These are phyloP conservation scores for Drosophila phalerata DNA, from an alignment of 2,888 invertebrate species.

Conservation along the genomic window DNA sequence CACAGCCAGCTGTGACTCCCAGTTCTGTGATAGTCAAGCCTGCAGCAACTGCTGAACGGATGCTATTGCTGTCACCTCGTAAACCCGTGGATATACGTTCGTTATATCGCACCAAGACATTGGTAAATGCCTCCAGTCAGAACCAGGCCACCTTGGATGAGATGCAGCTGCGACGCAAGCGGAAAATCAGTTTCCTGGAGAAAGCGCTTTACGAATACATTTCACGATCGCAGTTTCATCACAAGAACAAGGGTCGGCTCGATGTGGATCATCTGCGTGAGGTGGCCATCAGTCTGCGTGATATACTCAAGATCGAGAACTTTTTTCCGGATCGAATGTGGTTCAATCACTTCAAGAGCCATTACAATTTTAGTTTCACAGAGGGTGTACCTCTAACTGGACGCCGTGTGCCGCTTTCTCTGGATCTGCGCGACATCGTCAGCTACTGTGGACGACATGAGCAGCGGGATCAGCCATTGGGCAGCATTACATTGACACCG, in stretches of 20 bases:
- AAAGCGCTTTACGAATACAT: conserved; percentile 82
- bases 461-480: conserved; percentile 60
- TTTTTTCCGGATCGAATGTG: conserved; percentile 78
- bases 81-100: conserved; percentile 48
- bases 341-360: conserved; percentile 75
- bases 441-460: conserved; percentile 81
- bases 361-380: conserved; percentile 67
- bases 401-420: conserved; percentile 72
- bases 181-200: conserved; percentile 82
- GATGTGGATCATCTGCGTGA: conserved; percentile 66
- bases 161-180: conserved; percentile 70
- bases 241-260: conserved; percentile 69
- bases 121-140: conserved; percentile 58
- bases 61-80: conserved; percentile 20
- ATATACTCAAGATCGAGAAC: conserved; percentile 81
- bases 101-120: conserved; percentile 68
- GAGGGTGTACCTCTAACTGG: conserved; percentile 49
- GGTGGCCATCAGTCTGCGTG: conserved; percentile 72
- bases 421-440: conserved; percentile 81
- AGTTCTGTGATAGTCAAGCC: conserved; percentile 10
- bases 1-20: background rate
- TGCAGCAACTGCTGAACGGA: conserved; percentile 2
- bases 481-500: conserved; percentile 67
- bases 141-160: conserved; percentile 75
- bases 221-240: conserved; percentile 80